Percentiles rank a stretch among this genome's conserved stretches.
phyloP scores from a whole-genome alignment of 1,140 invertebrate species.

The Plodia interpunctella region DNA sequence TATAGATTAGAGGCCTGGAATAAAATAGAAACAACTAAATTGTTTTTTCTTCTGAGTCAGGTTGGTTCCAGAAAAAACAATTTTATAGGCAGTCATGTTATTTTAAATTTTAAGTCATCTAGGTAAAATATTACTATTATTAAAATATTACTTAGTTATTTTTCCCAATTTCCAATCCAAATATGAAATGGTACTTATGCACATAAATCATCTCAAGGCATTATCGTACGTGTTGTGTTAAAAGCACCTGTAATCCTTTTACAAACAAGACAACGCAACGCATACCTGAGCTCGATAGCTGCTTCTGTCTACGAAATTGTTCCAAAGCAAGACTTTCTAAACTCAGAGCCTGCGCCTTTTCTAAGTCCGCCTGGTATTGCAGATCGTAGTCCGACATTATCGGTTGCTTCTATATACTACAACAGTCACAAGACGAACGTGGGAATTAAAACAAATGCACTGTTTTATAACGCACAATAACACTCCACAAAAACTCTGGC shows the following conservation, averaged over 20 bases:
- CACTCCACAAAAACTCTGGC: slow-evolving; percentile 37
- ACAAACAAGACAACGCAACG: slow-evolving; percentile 62
- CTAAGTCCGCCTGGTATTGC: slow-evolving; percentile 90
- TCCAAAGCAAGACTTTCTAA: slow-evolving; percentile 90
- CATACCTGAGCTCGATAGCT: slow-evolving; percentile 61
- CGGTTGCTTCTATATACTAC: slow-evolving; percentile 36
- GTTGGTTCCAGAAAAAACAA: too few species aligned
- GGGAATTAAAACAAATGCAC: slow-evolving; percentile 49
- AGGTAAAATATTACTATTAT: too few species aligned
- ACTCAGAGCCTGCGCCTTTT: slow-evolving; percentile 90
- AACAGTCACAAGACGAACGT: slow-evolving; percentile 44
- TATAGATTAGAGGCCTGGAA: too few species aligned
- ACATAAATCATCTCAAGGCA: background rate
- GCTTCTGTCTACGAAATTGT: slow-evolving; percentile 84
- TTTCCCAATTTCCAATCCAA: too few species aligned
- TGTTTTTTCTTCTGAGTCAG: too few species aligned
- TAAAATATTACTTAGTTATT: too few species aligned
- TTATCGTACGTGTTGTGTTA: too few species aligned
- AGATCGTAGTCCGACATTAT: slow-evolving; percentile 84
- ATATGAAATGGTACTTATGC: too few species aligned
- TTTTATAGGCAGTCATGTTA: too few species aligned
- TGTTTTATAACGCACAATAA: slow-evolving; percentile 41
- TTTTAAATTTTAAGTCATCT: too few species aligned
- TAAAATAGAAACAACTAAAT: too few species aligned
- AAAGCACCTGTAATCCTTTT: slow-evolving; percentile 36